These are phyloP conservation scores for Podarcis raffonei DNA, from an alignment of 2,113 vertebrate genomes.

Conservation along the genomic window DNA sequence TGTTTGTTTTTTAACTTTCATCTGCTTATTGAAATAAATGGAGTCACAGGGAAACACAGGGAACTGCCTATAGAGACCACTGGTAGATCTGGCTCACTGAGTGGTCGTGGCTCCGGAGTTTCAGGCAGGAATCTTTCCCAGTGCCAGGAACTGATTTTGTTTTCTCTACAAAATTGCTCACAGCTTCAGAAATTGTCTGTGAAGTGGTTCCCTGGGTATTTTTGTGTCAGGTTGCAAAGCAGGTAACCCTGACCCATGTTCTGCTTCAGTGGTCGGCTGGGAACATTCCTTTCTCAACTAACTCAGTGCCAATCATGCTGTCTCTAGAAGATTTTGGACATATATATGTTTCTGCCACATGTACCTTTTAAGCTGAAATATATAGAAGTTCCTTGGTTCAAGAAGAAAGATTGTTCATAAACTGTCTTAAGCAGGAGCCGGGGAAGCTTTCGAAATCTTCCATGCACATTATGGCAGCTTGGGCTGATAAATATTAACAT, in stretches of 20 bases:
- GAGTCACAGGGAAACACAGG: background rate
- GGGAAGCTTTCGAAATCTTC: background rate
- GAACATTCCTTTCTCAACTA: background rate
- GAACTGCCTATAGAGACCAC: too few species aligned
- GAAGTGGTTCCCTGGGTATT: background rate
- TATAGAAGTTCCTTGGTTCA: background rate
- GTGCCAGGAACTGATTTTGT: background rate
- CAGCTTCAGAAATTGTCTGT: background rate
- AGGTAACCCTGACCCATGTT: background rate
- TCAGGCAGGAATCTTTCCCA: background rate
- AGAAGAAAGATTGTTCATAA: background rate
- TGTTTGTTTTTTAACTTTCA: background rate
- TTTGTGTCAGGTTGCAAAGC: background rate
- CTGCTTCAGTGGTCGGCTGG: background rate
- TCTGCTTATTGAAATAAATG: background rate
- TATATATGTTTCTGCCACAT: background rate
- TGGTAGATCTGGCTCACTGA: background rate
- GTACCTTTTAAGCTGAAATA: background rate
- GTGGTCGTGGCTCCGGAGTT: background rate
- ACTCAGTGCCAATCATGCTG: background rate
- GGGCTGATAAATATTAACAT: background rate
- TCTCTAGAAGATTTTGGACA: background rate
- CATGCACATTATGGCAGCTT: background rate
- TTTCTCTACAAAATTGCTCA: background rate
- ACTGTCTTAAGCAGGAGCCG: background rate